Conservation (phyloP, 2,797 vertebrate species). For the Phrynocephalus guinanensis region DNA sequence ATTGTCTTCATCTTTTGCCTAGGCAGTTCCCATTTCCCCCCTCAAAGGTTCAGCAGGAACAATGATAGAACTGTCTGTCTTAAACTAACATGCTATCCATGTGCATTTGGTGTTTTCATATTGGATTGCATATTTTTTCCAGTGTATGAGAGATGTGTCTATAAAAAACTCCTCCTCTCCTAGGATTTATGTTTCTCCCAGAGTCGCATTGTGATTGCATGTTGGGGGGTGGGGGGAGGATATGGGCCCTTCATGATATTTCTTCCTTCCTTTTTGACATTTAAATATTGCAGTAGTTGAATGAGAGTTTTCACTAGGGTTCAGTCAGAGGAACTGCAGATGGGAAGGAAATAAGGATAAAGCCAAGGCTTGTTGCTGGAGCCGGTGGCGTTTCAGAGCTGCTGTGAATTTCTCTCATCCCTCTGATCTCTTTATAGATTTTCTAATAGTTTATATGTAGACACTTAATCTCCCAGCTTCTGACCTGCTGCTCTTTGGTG, state of each 20-base stretch:
- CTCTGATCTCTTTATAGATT: slow-evolving; percentile 61
- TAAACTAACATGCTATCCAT: slow-evolving; percentile 62
- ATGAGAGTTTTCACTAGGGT: slow-evolving; percentile 49
- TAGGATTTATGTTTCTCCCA: slow-evolving; percentile 31
- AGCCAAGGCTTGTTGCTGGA: slow-evolving; percentile 54
- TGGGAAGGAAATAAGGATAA: slow-evolving; percentile 48
- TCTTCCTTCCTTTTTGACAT: slow-evolving; percentile 51
- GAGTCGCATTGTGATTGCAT: slow-evolving; percentile 1
- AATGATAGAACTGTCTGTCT: slow-evolving; percentile 61
- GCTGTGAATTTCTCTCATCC: slow-evolving; percentile 46
- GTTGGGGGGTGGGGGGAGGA: neutral
- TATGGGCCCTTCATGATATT: slow-evolving; percentile 41
- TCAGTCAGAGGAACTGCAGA: slow-evolving; percentile 57
- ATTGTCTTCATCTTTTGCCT: slow-evolving; percentile 74
- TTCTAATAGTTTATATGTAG: slow-evolving; percentile 52
- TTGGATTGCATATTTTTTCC: slow-evolving; percentile 55
- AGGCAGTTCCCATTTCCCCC: slow-evolving; percentile 63
- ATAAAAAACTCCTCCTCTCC: slow-evolving; percentile 21
- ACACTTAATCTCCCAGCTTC: slow-evolving; percentile 41
- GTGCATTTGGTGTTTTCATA: slow-evolving; percentile 70
- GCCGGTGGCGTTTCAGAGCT: slow-evolving; percentile 39
- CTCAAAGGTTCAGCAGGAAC: slow-evolving; percentile 60
- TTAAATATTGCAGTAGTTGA: slow-evolving; percentile 52
- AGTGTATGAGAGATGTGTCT: slow-evolving; percentile 42
- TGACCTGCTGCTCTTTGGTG: slow-evolving; percentile 38